These are phyloP conservation scores for Corvus moneduloides DNA, from an alignment of 2,113 vertebrate genomes.

Conservation along the genomic window DNA sequence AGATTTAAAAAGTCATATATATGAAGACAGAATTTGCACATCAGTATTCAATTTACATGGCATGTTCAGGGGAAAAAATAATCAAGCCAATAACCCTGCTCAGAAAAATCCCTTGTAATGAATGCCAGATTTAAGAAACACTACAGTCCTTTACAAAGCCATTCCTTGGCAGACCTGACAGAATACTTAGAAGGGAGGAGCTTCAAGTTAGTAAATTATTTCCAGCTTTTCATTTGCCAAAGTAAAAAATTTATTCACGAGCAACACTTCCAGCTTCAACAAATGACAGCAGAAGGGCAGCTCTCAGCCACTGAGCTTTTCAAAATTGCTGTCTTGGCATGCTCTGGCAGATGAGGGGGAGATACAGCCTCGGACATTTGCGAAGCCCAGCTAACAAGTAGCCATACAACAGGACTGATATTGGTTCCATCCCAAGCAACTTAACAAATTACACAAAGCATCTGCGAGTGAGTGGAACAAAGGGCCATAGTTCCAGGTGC, in stretches of 20 bases:
- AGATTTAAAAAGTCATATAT: background rate
- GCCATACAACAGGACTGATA: background rate
- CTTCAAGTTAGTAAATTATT: constrained; percentile 54
- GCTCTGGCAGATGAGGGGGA: background rate
- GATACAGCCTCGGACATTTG: background rate
- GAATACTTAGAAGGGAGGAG: constrained; percentile 54
- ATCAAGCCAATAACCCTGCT: constrained; percentile 16
- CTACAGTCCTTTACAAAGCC: constrained; percentile 41
- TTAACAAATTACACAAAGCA: background rate
- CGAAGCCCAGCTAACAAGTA: background rate
- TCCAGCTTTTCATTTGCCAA: constrained; percentile 54
- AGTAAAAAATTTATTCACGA: constrained; percentile 35
- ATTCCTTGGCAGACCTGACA: constrained; percentile 49
- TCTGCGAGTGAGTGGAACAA: background rate
- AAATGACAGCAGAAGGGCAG: constrained; percentile 19
- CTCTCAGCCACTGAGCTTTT: background rate
- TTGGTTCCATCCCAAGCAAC: background rate
- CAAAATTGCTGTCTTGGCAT: background rate
- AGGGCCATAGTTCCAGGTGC: background rate
- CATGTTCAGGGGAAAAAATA: constrained; percentile 55
- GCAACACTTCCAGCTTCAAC: constrained; percentile 22
- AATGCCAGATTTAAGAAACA: constrained; percentile 61
- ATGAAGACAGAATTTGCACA: constrained; percentile 46
- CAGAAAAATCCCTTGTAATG: constrained; percentile 57
- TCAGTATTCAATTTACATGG: constrained; percentile 61